phyloP scores from a whole-genome alignment of 2,113 vertebrate genomes.

The Romanogobio albipinnatus region DNA sequence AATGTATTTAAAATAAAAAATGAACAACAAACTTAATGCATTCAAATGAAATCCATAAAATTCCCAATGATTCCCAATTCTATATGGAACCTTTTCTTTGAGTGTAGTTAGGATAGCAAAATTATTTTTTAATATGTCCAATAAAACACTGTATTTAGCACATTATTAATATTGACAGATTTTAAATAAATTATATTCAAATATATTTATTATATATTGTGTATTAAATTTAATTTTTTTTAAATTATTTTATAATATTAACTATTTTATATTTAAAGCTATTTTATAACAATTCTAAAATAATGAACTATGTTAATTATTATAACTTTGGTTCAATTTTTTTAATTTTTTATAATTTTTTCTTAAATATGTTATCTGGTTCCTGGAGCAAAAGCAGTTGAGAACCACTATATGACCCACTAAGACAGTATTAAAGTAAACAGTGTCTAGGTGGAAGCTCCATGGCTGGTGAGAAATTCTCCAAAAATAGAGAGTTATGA shows the following conservation, averaged over 20 bases:
- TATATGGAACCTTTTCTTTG: no score
- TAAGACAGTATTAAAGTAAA: not conserved
- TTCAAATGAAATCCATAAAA: no score
- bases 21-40: no score
- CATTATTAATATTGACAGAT: no score
- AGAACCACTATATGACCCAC: not conserved
- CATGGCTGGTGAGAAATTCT: not conserved
- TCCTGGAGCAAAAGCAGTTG: not conserved
- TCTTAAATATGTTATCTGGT: not conserved
- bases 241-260: not conserved
- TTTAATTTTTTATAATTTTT: no score
- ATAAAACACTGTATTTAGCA: not conserved
- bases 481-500: not conserved
- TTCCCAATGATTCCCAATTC: no score
- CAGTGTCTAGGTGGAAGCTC: not conserved
- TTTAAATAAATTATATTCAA: not conserved
- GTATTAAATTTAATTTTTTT: no score
- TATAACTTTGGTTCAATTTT: no score
- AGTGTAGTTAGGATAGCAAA: no score
- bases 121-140: not conserved
- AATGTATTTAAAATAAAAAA: no score
- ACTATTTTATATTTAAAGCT: not conserved
- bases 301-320: not conserved
- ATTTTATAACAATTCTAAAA: not conserved
- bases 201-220: no score